phyloP scores from a whole-genome alignment of 2,113 vertebrate genomes.

The Leptobrachium leishanense region DNA sequence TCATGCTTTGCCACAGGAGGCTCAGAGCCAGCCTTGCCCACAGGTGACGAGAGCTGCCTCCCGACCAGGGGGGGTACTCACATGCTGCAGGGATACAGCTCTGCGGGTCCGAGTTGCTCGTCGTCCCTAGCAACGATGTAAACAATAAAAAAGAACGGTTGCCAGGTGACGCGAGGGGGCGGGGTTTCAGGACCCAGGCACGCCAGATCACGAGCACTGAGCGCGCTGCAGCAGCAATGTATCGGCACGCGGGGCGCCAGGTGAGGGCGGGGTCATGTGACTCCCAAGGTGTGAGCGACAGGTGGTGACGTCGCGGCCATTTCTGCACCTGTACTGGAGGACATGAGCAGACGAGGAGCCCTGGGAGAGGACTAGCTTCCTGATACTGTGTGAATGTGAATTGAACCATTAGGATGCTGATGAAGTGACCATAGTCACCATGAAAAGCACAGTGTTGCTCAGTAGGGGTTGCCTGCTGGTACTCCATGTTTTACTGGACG shows the following conservation, averaged over 20 bases:
- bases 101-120: slow-evolving; percentile 23
- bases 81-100: slow-evolving; percentile 16
- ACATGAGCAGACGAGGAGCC: no score
- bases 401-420: no score
- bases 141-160: slow-evolving; percentile 20
- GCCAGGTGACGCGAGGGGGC: not conserved
- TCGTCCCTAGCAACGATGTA: slow-evolving; percentile 26
- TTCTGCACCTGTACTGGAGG: no score
- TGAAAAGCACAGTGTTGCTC: no score
- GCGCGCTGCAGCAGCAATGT: not conserved
- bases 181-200: not conserved
- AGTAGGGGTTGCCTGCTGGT: no score
- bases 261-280: no score
- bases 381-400: no score
- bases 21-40: not conserved
- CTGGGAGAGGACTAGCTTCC: no score
- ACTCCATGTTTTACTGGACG: no score
- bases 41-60: not conserved
- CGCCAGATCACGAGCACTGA: not conserved
- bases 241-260: not conserved
- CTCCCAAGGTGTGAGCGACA: no score
- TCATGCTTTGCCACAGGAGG: no score
- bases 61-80: slow-evolving; percentile 14
- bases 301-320: not conserved
- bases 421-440: no score